Percentiles rank a stretch among this genome's conserved stretches.
Evolutionary conservation across 2,113 vertebrate species (phyloP).

Genomic region (Cercocebus atys): DNA sequence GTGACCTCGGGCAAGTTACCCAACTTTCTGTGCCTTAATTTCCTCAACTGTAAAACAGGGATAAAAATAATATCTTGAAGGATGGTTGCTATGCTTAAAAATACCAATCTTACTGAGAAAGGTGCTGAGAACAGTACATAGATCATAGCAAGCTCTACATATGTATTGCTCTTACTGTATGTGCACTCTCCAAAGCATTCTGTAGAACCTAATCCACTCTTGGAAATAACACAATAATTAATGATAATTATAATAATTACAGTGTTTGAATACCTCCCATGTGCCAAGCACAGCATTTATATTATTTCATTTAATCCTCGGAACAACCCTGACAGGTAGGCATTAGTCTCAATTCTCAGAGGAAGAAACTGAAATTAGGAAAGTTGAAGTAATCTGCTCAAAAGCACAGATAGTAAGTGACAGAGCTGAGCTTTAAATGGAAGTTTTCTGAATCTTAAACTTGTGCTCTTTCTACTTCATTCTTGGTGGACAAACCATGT

Average conservation of each 20-base stretch:
- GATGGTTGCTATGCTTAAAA: neutral
- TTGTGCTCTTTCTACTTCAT: neutral
- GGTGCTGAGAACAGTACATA: neutral
- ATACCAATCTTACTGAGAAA: neutral
- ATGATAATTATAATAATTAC: slow-evolving; percentile 12
- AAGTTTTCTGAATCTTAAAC: neutral
- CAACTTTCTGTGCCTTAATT: neutral
- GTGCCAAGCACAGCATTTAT: slow-evolving; percentile 17
- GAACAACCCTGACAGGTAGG: neutral
- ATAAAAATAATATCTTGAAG: neutral
- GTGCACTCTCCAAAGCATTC: neutral
- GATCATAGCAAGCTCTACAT: neutral
- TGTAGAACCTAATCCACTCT: slow-evolving; percentile 7
- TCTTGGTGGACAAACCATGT: neutral
- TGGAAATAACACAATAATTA: slow-evolving; percentile 7
- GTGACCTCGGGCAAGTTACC: neutral
- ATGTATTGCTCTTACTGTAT: neutral
- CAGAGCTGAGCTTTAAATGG: neutral
- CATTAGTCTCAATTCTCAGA: neutral
- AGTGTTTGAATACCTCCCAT: neutral
- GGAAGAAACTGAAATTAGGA: slow-evolving; percentile 25
- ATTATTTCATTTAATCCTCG: slow-evolving; percentile 16
- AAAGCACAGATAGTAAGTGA: neutral
- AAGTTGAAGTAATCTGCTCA: slow-evolving; percentile 4
- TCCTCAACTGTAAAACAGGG: neutral